Base-by-base conservation (phyloP, 2,797 vertebrate genomes). In the Oryzias dopingdopingensis region DNA sequence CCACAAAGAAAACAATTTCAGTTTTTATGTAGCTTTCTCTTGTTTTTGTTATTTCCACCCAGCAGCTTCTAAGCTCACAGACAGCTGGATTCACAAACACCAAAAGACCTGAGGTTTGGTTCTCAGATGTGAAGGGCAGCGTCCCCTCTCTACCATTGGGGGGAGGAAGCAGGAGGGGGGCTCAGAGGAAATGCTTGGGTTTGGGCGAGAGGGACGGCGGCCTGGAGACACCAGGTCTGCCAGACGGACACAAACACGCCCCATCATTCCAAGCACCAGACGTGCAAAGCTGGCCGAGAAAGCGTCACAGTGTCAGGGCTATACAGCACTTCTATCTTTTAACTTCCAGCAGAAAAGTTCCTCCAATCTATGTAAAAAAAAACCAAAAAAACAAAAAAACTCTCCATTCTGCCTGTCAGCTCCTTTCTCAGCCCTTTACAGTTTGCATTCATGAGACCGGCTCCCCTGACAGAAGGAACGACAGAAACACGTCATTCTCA, bases 141-240 rank as follows among this genome's bases (percentile, higher is more conserved):
- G 72, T 80, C 68, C 60, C 32, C 54, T 68, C 55, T 40, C 42
- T 17, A 26, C 52, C 79, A 73, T 73, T 74, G 65, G 75, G 75
- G 54, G 74, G 53, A 73, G 71, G 67, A 67, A 71, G 62, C 61
- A 67, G 66, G 52, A 50, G 69, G 58, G 58, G 56, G 53, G 29
- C 40, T 52, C 49, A 14, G 56, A 57, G 62, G 68, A 74, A 80
- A 79, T n/a, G 42, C 16, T 45, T 68, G 22, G 60, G 52, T 6
- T 45, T 62, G 53, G 59, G 54, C 47, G 63, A 63, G 75, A 67
- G 72, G 52, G 74, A 52, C 67, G 61, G 8, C 58, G 51, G 66
- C 62, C 43, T 83, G 77, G 74, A 82, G 85, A 85, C 81, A 55
- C 37, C 37, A 47, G 65, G 79, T 86, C 82, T 83, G 59, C 66